Percentiles rank a stretch among this genome's conserved stretches.
These are phyloP conservation scores for Argopecten irradians DNA, from an alignment of 1,140 invertebrate genomes.

Conservation along the genomic window DNA sequence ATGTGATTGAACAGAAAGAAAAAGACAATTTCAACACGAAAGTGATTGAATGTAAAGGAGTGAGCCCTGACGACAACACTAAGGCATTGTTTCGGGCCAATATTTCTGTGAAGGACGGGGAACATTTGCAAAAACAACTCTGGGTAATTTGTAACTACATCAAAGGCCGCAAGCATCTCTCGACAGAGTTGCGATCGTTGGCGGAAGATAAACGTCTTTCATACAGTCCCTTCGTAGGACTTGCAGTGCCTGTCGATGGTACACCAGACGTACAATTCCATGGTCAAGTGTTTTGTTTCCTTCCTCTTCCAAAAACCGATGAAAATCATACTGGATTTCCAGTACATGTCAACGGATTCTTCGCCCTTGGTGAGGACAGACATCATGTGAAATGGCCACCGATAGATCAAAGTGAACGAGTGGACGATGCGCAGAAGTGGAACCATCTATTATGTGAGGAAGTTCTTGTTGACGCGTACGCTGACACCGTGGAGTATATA, in stretches of 20 bases:
- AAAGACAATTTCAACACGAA: neutral
- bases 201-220: neutral
- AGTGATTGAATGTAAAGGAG: neutral
- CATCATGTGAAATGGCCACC: conserved; percentile 59
- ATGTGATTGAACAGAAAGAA: neutral
- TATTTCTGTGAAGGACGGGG: neutral
- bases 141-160: conserved; percentile 20
- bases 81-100: neutral
- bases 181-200: neutral
- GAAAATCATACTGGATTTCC: conserved; percentile 56
- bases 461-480: conserved; percentile 49
- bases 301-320: conserved; percentile 60
- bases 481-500: conserved; percentile 32
- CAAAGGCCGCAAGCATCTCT: conserved; percentile 19
- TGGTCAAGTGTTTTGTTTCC: conserved; percentile 64
- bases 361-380: conserved; percentile 61
- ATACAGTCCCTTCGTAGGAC: conserved; percentile 3
- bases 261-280: neutral
- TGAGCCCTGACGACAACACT: neutral
- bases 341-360: conserved; percentile 64
- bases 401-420: conserved; percentile 24
- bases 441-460: conserved; percentile 62
- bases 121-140: neutral
- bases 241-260: neutral
- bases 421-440: conserved; percentile 55